Base-by-base conservation (phyloP, 2,113 vertebrate genomes). In the Spheniscus mendiculus region DNA sequence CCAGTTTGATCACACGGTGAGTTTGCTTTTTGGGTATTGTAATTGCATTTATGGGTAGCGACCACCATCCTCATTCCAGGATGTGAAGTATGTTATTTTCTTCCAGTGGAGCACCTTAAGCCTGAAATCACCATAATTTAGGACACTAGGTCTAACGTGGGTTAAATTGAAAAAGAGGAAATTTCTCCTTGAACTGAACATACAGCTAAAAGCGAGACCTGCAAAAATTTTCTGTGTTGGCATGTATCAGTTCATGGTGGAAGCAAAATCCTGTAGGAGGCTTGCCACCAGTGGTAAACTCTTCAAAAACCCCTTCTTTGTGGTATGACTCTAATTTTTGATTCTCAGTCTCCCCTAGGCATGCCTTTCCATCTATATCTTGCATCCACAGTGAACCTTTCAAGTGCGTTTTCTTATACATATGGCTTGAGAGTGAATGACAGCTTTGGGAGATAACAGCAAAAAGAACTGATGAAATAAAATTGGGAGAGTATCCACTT, bases 1-100 rank as follows among this genome's bases (percentile, higher is more conserved):
- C 91, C 67, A 97, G 66, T 86, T 59, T 98, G 95, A 97, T 98
- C 38, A 77, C 98, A 49, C 97, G 32, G 98, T 98, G 90, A 98
- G 98, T 98, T 81, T 83, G 62, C 14, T 47, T n/a, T 92, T 67
- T 26, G 70, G 55, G 22, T 66, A 14, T 40, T 58, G 26, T 67
- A 40, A 26, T 38, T 73, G 7, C 6, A 6, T 36, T 52, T 52
- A 4, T 67, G 25, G 14, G 26, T 77, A 47, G 47, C 67, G 67
- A 65, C 25, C 29, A 50, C 23, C 3, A 3, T 66, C 76, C 49
- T 80, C 22, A n/a, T 83, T 66, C 19, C 10, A 11, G 61, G 44
- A 6, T 34, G 11, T 65, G 12, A 59, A 72, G 3, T 34, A 9
- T 13, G 13, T 58, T 9, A 27, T 56, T 86, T 90, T 63, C n/a